Base-by-base conservation (phyloP, 2,888 invertebrate species). In the Diarsia brunnea region DNA sequence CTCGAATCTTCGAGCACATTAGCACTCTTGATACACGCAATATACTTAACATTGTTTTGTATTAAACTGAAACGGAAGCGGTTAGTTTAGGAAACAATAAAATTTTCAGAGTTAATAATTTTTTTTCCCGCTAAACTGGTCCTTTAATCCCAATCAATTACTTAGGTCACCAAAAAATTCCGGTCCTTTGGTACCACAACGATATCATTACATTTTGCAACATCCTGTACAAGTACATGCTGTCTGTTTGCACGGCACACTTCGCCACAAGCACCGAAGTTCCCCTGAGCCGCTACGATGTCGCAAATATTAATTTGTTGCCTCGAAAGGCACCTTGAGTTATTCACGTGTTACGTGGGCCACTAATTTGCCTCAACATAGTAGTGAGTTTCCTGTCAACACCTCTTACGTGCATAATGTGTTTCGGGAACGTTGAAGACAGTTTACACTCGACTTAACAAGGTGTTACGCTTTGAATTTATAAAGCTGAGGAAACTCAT, bases 251-350 rank as follows among this genome's bases (percentile, higher is more conserved):
- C 68, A 70, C 71, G 78, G 71, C 65, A 75, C 77, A 64, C 76
- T 78, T 73, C 38, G 63, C 76, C 81, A 55, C 85, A 82, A 73
- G 78, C 75, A 70, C 61, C 68, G 0, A 88, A 87, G 78, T 87
- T 88, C 78, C 75, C 69, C 73, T 38, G 79, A 82, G 77, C 69
- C 66, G 69, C 64, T 68, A 73, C 77, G 75, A 78, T 81, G 66
- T 75, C 70, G 78, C 83, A 76, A 75, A 74, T 79, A 82, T 78
- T 82, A 84, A 86, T 87, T 82, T 84, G 81, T 86, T 87, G 71
- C 72, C 88, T 79, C 73, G 66, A 78, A 85, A 84, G 86, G 85
- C 86, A 83, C 75, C 78, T 83, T 75, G 78, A 80, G 84, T 78
- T 71, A 85, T 78, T 74, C 71, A 65, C 78, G 76, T 78, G 75